Percentiles rank a stretch among this genome's conserved stretches.
These are phyloP conservation scores for Vanacampus margaritifer DNA, from an alignment of 2,113 vertebrate genomes.

Conservation along the genomic window DNA sequence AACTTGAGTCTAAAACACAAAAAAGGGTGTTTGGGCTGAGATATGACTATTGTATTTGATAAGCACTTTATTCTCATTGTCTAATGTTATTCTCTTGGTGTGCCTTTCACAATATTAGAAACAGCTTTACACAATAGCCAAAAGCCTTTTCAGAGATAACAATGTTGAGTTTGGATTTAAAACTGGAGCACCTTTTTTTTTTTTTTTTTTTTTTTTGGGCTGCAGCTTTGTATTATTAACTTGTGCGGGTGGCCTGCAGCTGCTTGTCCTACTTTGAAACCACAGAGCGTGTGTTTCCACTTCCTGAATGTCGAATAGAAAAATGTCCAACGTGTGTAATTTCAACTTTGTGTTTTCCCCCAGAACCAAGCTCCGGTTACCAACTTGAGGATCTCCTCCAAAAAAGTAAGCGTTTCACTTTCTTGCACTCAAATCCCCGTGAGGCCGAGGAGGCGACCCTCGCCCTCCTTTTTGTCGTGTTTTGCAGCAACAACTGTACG, in stretches of 20 bases:
- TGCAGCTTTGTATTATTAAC: background rate
- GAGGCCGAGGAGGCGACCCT: background rate
- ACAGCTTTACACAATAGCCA: too few relatives aligned
- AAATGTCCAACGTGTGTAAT: slow-evolving; percentile 5
- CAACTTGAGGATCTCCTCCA: slow-evolving; percentile 93
- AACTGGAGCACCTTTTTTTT: background rate
- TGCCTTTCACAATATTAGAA: too few relatives aligned
- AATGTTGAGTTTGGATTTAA: too few relatives aligned
- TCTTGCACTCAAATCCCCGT: slow-evolving; percentile 10
- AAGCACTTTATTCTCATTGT: too few relatives aligned
- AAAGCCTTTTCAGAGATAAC: too few relatives aligned
- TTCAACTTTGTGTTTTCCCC: slow-evolving; percentile 32
- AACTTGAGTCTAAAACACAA: too few relatives aligned
- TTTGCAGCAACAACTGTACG: slow-evolving; percentile 93
- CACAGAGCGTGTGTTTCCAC: background rate
- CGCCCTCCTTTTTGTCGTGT: background rate
- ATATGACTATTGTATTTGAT: too few relatives aligned
- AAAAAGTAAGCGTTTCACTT: slow-evolving; percentile 82
- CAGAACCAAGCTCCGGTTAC: slow-evolving; percentile 88
- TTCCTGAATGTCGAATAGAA: background rate
- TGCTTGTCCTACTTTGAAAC: background rate
- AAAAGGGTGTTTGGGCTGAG: too few relatives aligned
- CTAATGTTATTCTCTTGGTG: too few relatives aligned
- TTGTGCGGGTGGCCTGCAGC: background rate
- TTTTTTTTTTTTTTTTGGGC: background rate